A percentile compares a stretch with the other conserved stretches of the same genome.
These are phyloP conservation scores for Euleptes europaea DNA, from an alignment of 2,113 vertebrate species.

Conservation along the genomic window DNA sequence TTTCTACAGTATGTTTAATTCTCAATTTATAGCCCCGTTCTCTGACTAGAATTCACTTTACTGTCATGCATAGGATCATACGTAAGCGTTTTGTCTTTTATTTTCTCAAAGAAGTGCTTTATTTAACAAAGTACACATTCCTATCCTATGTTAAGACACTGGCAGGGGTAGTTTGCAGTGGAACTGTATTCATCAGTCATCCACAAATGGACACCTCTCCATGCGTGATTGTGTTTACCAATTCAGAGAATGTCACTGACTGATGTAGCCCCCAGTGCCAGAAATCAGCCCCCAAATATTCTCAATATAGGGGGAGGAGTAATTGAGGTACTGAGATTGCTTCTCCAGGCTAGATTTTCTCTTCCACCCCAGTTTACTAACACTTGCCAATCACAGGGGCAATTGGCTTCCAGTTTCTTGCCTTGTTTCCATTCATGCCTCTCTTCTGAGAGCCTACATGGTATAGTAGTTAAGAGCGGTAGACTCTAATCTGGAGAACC, in stretches of 20 bases:
- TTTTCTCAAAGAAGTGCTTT: accelerated
- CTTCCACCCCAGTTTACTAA: not conserved
- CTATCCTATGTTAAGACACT: not conserved
- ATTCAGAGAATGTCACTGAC: not conserved
- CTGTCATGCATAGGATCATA: not conserved
- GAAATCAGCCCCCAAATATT: not conserved
- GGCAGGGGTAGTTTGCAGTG: not conserved
- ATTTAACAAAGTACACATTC: not conserved
- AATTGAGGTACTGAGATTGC: not conserved
- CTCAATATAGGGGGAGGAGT: not conserved
- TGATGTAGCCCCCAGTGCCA: not conserved
- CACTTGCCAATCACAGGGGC: not conserved
- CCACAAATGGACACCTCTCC: accelerated
- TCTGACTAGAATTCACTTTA: not conserved
- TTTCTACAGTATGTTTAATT: not conserved
- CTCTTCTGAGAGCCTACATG: too few relatives aligned
- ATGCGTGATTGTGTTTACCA: accelerated
- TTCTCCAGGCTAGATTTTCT: not conserved
- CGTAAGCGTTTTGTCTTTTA: slow-evolving; percentile 20
- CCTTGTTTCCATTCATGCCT: not conserved
- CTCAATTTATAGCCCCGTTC: accelerated
- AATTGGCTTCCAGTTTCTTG: not conserved
- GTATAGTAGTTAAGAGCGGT: too few relatives aligned
- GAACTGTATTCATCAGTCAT: not conserved
- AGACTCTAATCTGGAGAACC: too few relatives aligned